Evolutionary conservation across 2,797 vertebrate genomes (phyloP).

Genomic region (Myripristis jacobus): DNA sequence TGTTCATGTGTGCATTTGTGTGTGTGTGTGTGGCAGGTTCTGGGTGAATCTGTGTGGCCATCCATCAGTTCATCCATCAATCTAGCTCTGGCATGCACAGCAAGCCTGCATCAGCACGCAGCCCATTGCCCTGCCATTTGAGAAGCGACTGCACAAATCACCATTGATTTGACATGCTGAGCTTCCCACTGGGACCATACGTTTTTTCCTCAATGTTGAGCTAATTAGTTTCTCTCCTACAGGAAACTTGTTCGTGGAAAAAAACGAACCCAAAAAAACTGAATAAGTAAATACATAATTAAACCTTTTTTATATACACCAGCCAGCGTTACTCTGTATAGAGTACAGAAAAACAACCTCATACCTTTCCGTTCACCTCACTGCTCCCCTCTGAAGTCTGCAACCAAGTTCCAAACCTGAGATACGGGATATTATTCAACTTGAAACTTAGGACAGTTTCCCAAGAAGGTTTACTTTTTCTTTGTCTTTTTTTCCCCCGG

Average conservation of each 20-base stretch:
- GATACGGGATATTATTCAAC: background rate
- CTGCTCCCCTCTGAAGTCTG: background rate
- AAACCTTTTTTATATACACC: background rate
- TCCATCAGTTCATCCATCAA: constrained; percentile 45
- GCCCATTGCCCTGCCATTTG: constrained; percentile 31
- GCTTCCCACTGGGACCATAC: constrained; percentile 23
- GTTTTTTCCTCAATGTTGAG: constrained; percentile 31
- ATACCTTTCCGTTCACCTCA: background rate
- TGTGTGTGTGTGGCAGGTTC: background rate
- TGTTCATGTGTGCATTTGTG: background rate
- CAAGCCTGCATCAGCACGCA: constrained; percentile 51
- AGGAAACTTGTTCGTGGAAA: constrained; percentile 46
- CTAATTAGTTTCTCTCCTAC: constrained; percentile 50
- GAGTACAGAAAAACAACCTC: constrained; percentile 17
- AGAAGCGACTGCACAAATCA: constrained; percentile 59
- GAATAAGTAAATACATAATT: too few relatives aligned
- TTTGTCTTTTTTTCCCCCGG: background rate
- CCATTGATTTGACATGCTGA: constrained; percentile 62
- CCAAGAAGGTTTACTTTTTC: background rate
- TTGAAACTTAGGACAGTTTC: constrained; percentile 5
- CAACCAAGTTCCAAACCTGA: constrained; percentile 1
- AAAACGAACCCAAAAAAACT: too few relatives aligned
- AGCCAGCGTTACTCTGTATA: constrained; percentile 20
- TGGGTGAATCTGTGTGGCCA: constrained; percentile 20
- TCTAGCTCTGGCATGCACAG: constrained; percentile 26